Conservation (phyloP, 1,140 invertebrate genomes). For the Lethrus apterus region DNA sequence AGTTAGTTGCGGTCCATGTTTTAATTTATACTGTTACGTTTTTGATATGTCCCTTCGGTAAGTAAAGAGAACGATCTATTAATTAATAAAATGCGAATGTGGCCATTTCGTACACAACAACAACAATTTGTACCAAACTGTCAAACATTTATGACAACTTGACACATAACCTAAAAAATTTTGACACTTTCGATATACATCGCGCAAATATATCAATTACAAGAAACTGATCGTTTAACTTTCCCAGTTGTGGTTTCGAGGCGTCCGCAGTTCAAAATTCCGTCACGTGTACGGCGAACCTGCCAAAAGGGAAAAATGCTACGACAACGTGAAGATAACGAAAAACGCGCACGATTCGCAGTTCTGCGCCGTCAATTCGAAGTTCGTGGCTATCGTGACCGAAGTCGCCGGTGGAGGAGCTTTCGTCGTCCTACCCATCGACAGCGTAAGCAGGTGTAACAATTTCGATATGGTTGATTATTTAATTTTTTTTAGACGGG, state of each 20-base stretch:
- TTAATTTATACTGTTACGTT: no score
- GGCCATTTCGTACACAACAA: no score
- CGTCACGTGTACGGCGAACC: slow-evolving; percentile 88
- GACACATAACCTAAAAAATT: no score
- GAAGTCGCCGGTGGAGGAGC: slow-evolving; percentile 91
- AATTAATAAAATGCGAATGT: no score
- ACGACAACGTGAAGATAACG: slow-evolving; percentile 89
- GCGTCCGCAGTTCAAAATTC: slow-evolving; percentile 83
- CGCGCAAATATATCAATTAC: no score
- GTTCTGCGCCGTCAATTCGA: slow-evolving; percentile 90
- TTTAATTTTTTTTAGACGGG: slow-evolving; percentile 52
- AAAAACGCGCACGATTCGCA: slow-evolving; percentile 87
- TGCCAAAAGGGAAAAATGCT: slow-evolving; percentile 80
- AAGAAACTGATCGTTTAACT: slow-evolving; percentile 14
- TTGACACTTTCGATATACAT: no score
- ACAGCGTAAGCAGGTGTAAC: slow-evolving; percentile 59
- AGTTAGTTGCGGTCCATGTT: no score
- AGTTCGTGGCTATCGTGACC: slow-evolving; percentile 89
- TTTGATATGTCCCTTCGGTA: no score
- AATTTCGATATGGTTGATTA: not conserved
- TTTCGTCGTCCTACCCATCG: slow-evolving; percentile 83
- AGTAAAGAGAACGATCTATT: no score
- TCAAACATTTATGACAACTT: no score
- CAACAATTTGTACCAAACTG: no score
- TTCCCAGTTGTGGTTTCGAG: slow-evolving; percentile 68